Conservation (phyloP, 2,888 invertebrate genomes). For the Acronicta psi region DNA sequence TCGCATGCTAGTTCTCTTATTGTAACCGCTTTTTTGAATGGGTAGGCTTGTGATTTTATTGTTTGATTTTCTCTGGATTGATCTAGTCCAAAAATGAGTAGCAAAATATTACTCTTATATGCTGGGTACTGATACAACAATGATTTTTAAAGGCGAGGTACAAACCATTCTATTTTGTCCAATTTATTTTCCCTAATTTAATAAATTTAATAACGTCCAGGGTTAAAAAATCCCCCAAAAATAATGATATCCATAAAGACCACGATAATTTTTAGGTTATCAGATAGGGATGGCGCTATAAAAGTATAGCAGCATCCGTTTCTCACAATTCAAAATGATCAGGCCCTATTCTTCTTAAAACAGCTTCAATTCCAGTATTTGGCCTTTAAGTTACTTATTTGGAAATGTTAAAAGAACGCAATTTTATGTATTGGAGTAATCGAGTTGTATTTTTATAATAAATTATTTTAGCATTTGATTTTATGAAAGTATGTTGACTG, state of each 20-base stretch:
- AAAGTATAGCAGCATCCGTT: no score
- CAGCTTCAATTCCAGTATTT: neutral
- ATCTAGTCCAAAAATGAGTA: slow-evolving; percentile 43
- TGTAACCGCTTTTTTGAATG: slow-evolving; percentile 6
- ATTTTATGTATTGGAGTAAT: slow-evolving; percentile 33
- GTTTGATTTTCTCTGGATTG: slow-evolving; percentile 32
- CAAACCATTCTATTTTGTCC: no score
- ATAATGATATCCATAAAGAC: no score
- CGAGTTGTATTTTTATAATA: slow-evolving; percentile 42
- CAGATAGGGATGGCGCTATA: no score
- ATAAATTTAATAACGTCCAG: no score
- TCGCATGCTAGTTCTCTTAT: slow-evolving; percentile 7
- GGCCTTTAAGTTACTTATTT: slow-evolving; percentile 2
- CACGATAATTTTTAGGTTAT: no score
- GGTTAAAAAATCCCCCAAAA: no score
- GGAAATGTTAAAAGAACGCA: slow-evolving; percentile 16
- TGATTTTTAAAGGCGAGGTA: neutral
- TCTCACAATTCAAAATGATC: no score
- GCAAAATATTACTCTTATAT: slow-evolving; percentile 6
- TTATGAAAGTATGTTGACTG: slow-evolving; percentile 42
- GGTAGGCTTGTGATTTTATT: slow-evolving; percentile 30
- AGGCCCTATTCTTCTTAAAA: no score
- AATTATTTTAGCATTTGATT: slow-evolving; percentile 53
- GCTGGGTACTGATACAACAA: neutral
- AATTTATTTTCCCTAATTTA: no score